A percentile compares a stretch with the other conserved stretches of the same genome.
Conservation (phyloP, 2,113 vertebrate species). For the Bagarius yarrelli region DNA sequence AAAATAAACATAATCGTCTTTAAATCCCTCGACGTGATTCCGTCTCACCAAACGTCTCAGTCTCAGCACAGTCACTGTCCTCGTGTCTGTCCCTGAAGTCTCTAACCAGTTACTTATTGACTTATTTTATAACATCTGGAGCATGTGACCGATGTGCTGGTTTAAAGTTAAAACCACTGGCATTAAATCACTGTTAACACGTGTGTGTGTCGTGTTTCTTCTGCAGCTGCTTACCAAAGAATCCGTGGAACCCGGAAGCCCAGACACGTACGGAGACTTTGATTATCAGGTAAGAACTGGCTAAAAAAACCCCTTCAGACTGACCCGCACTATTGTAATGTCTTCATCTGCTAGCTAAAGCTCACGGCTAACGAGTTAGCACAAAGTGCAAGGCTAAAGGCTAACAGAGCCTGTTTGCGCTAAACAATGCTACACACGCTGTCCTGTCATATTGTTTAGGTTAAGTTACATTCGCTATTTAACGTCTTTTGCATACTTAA, state of each 20-base stretch:
- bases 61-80: neutral
- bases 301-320: neutral
- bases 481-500: too few relatives aligned
- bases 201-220: constrained; percentile 36
- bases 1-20: too few relatives aligned
- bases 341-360: neutral
- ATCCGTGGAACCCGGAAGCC: constrained; percentile 68
- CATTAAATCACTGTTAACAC: neutral
- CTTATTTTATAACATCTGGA: neutral
- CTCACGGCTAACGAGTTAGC: neutral
- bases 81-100: neutral
- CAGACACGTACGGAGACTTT: constrained; percentile 82
- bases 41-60: too few relatives aligned
- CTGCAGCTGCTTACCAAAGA: constrained; percentile 82
- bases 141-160: constrained; percentile 23
- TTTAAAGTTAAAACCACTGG: neutral
- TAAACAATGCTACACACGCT: neutral
- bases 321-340: neutral
- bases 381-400: neutral
- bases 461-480: too few relatives aligned
- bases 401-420: neutral
- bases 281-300: constrained; percentile 79
- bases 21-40: too few relatives aligned
- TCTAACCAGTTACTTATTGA: constrained; percentile 36
- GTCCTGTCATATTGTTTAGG: too few relatives aligned